A percentile compares a stretch with the other conserved stretches of the same genome.
These are phyloP conservation scores for Heterodera filipjevi DNA, from an alignment of 2,888 invertebrate species.

Conservation along the genomic window DNA sequence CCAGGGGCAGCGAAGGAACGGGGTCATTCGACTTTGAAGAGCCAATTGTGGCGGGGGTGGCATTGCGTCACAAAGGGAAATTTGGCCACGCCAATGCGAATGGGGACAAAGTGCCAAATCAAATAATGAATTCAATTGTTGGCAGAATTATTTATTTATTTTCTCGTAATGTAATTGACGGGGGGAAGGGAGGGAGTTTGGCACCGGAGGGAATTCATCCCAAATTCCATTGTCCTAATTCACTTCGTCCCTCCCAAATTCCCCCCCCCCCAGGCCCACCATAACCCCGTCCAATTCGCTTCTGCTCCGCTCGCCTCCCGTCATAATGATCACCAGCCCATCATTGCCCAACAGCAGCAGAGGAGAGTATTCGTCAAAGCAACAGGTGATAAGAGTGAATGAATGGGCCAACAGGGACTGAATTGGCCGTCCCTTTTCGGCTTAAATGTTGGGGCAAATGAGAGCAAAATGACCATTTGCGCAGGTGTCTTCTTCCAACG, in stretches of 20 bases:
- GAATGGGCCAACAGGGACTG: background rate
- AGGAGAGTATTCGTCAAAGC: background rate
- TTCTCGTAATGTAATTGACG: background rate
- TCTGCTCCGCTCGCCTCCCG: constrained; percentile 18
- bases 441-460: background rate
- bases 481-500: background rate
- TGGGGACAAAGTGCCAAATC: background rate
- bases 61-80: background rate
- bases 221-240: constrained; percentile 24
- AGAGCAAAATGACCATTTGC: background rate
- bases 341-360: background rate
- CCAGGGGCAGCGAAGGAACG: background rate
- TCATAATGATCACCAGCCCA: constrained; percentile 21
- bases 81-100: background rate
- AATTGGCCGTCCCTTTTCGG: background rate
- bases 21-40: background rate
- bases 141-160: background rate
- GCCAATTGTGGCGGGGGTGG: background rate
- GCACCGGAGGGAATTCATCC: background rate
- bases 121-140: constrained; percentile 1
- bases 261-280: background rate
- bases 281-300: constrained; percentile 31
- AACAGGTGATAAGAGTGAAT: background rate
- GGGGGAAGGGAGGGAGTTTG: background rate
- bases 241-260: constrained; percentile 12